A percentile compares a stretch with the other conserved stretches of the same genome.
These are phyloP conservation scores for Nerophis ophidion DNA, from an alignment of 2,113 vertebrate species.

Conservation along the genomic window DNA sequence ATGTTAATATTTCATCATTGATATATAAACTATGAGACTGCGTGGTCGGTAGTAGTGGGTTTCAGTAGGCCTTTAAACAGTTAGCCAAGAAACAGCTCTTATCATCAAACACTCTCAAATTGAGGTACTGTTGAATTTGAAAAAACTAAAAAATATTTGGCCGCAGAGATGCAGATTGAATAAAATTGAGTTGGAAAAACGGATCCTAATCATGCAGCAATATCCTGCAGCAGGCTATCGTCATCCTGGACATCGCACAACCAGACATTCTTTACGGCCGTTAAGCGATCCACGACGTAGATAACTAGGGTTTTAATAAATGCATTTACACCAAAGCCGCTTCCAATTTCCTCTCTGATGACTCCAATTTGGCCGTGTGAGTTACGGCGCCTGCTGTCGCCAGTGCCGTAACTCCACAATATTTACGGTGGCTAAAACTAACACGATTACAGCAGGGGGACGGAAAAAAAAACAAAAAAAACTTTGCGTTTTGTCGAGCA, in stretches of 20 bases:
- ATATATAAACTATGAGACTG: too few species aligned
- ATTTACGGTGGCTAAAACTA: slow-evolving; percentile 40
- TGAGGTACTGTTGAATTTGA: too few species aligned
- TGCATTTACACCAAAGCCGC: slow-evolving; percentile 6
- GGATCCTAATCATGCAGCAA: background rate
- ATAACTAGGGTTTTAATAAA: slow-evolving; percentile 2
- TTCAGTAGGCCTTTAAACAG: too few species aligned
- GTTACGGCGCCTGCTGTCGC: slow-evolving; percentile 22
- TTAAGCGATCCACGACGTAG: slow-evolving; percentile 2
- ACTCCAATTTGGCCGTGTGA: slow-evolving; percentile 27
- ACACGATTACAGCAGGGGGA: slow-evolving; percentile 30
- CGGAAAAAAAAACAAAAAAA: too few species aligned
- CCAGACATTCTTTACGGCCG: background rate
- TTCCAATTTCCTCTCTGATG: slow-evolving; percentile 23
- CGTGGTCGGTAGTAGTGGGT: too few species aligned
- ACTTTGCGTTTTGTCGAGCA: background rate
- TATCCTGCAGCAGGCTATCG: background rate
- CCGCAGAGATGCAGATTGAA: background rate
- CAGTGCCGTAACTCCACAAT: slow-evolving; percentile 34
- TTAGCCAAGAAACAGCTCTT: too few species aligned
- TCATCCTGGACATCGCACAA: slow-evolving; percentile 1
- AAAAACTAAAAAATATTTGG: background rate
- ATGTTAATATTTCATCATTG: too few species aligned
- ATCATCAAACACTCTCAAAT: too few species aligned
- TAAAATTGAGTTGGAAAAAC: background rate